Conservation (phyloP, 2,888 invertebrate genomes). For the Ischnus inquisitorius region DNA sequence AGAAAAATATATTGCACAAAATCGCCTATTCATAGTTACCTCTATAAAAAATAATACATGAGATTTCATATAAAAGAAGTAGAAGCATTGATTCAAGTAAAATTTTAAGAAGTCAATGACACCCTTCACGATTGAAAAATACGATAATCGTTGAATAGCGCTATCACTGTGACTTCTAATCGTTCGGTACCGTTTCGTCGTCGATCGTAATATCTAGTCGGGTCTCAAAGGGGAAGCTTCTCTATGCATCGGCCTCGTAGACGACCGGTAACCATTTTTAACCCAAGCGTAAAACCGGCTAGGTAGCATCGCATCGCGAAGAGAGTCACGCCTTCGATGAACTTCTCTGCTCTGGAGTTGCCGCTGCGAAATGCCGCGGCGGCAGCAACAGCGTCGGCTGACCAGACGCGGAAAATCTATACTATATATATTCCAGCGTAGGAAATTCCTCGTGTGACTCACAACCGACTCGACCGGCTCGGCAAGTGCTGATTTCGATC, state of each 20-base stretch:
- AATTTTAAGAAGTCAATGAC: neutral
- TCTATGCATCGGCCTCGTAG: constrained; percentile 58
- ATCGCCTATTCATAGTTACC: no score
- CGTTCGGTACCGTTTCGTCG: constrained; percentile 46
- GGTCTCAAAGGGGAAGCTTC: constrained; percentile 13
- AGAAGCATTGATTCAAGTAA: neutral
- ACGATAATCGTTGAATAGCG: neutral
- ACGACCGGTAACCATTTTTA: constrained; percentile 59
- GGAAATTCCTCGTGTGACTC: constrained; percentile 64
- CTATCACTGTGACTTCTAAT: constrained; percentile 28
- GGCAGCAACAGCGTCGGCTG: constrained; percentile 17
- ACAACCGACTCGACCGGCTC: constrained; percentile 46
- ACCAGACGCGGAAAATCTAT: constrained; percentile 56
- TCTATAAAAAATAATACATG: no score
- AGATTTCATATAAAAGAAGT: neutral
- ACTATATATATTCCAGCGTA: constrained; percentile 30
- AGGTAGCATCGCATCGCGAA: constrained; percentile 64
- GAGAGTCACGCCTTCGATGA: constrained; percentile 65
- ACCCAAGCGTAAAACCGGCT: constrained; percentile 59
- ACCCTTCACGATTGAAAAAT: neutral
- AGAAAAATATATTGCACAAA: no score
- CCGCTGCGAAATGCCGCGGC: constrained; percentile 35
- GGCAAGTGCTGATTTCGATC: constrained; percentile 64
- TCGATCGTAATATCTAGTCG: constrained; percentile 17
- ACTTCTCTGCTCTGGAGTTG: constrained; percentile 46